Evolutionary conservation across 2,797 vertebrate species (phyloP).

Genomic region (Galagoides demidoff): DNA sequence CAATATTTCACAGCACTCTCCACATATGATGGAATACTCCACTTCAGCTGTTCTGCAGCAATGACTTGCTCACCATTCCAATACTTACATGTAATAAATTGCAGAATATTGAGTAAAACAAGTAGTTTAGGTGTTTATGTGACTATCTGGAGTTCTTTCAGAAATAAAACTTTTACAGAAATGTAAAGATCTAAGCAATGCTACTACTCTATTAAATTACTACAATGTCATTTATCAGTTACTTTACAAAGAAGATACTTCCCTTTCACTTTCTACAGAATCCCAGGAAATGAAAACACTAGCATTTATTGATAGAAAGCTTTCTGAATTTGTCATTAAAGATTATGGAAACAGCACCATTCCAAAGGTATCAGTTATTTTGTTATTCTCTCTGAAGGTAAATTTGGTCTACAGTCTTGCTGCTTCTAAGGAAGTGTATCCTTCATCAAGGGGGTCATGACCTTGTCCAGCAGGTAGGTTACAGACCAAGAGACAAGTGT

Average conservation of each 20-base stretch:
- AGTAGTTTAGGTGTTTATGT: not conserved
- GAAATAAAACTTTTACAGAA: conserved; percentile 35
- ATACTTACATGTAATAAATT: not conserved
- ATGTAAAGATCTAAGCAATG: conserved; percentile 4
- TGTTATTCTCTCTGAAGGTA: not conserved
- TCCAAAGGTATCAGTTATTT: not conserved
- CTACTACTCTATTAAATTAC: not conserved
- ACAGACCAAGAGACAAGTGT: not conserved
- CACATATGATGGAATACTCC: not conserved
- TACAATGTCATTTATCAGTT: not conserved
- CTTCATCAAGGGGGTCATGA: not conserved
- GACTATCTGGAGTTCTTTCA: not conserved
- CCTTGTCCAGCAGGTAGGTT: not conserved
- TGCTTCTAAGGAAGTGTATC: not conserved
- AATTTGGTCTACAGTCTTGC: not conserved
- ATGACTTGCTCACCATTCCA: not conserved
- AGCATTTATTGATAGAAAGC: not conserved
- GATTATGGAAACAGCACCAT: not conserved
- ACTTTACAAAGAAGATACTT: conserved; percentile 28
- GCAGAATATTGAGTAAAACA: conserved; percentile 3
- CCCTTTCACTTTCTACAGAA: not conserved
- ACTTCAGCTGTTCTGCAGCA: not conserved
- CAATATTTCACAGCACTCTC: not conserved
- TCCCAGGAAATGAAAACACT: not conserved
- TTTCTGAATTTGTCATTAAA: conserved; percentile 32